Evolutionary conservation across 92 coral and sea anemone genomes (phyloP).

Genomic region (Porites evermanni): DNA sequence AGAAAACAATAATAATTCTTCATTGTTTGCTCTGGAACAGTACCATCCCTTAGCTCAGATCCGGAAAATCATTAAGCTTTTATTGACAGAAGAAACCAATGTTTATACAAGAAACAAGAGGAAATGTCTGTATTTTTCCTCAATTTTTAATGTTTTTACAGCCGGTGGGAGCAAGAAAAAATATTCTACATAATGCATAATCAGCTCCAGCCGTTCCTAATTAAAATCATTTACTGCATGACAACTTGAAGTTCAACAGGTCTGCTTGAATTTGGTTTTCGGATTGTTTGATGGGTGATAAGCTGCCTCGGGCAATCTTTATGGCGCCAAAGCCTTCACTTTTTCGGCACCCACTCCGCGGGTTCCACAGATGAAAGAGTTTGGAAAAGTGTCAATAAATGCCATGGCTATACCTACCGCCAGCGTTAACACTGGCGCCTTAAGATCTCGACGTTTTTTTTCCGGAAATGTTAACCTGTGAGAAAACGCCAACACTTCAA

Average conservation of each 20-base stretch:
- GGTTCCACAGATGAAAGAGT: not conserved
- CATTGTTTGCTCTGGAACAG: slow-evolving; percentile 35
- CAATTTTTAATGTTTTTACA: too few species aligned
- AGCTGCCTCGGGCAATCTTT: slow-evolving; percentile 12
- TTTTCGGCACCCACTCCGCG: not conserved
- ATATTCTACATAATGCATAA: not conserved
- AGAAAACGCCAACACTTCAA: slow-evolving; percentile 28
- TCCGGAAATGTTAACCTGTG: slow-evolving; percentile 31
- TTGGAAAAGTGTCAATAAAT: slow-evolving; percentile 16
- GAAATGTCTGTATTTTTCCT: too few species aligned
- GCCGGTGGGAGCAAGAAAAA: not conserved
- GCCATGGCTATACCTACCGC: slow-evolving; percentile 36
- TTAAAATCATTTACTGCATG: not conserved
- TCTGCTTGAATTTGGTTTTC: not conserved
- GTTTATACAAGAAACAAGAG: slow-evolving; percentile 1
- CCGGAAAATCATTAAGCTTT: slow-evolving; percentile 31
- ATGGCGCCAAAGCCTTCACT: not conserved
- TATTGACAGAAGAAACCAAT: slow-evolving; percentile 21
- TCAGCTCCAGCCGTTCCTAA: not conserved
- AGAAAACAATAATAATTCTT: not conserved
- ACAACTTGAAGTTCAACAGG: not conserved
- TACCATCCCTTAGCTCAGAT: slow-evolving; percentile 15
- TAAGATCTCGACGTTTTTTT: slow-evolving; percentile 17
- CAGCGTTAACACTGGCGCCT: slow-evolving; percentile 28
- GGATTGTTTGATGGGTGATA: not conserved